Evolutionary conservation across 2,113 vertebrate species (phyloP).

Genomic region (Psettodes erumei): DNA sequence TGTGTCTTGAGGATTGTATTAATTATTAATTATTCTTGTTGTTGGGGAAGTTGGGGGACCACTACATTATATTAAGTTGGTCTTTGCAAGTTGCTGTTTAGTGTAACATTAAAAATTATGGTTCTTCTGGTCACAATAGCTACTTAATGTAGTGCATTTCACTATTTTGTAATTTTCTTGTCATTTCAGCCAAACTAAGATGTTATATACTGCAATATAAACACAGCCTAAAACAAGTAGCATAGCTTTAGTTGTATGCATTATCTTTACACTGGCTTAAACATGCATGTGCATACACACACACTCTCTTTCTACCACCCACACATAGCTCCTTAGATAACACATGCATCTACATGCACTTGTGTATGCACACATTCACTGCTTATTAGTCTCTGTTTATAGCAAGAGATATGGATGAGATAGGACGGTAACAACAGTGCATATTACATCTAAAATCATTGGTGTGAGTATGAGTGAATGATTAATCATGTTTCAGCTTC

Average conservation of each 20-base stretch:
- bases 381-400: slow-evolving; percentile 50
- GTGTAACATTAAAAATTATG: neutral
- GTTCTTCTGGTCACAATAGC: neutral
- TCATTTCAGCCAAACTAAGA: neutral
- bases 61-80: neutral
- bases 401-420: slow-evolving; percentile 34
- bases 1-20: neutral
- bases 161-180: neutral
- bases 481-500: slow-evolving; percentile 50
- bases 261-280: neutral
- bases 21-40: no score
- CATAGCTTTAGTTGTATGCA: neutral
- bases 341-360: neutral
- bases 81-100: neutral
- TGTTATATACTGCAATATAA: neutral
- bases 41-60: no score
- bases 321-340: slow-evolving; percentile 1
- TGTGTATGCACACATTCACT: slow-evolving; percentile 23
- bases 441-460: slow-evolving; percentile 43
- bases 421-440: slow-evolving; percentile 32
- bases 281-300: neutral
- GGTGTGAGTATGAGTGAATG: slow-evolving; percentile 55
- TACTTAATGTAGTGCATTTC: neutral
- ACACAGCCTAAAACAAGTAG: neutral
- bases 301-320: neutral